Evolutionary conservation across 2,888 invertebrate species (phyloP).

Genomic region (Rhingia campestris): DNA sequence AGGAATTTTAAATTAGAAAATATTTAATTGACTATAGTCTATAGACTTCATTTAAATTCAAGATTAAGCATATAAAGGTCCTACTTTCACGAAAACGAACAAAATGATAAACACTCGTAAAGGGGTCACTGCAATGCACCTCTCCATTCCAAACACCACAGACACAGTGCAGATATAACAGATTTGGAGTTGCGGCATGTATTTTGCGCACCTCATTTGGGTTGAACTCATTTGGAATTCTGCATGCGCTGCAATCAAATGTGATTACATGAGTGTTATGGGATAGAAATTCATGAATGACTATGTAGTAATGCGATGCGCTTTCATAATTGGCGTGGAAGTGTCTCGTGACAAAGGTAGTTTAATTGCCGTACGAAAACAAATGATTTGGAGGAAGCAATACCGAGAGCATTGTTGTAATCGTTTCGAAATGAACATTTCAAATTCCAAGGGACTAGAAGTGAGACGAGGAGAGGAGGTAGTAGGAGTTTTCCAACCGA

Average conservation of each 20-base stretch:
- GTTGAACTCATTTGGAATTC: conserved; percentile 51
- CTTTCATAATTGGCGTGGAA: conserved; percentile 37
- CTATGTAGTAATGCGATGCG: conserved; percentile 37
- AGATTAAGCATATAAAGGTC: conserved; percentile 8
- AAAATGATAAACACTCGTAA: conserved; percentile 18
- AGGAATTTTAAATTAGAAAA: conserved; percentile 41
- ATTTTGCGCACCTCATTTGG: conserved; percentile 52
- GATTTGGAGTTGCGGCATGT: conserved; percentile 48
- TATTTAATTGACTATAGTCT: background rate
- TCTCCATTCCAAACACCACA: conserved; percentile 17
- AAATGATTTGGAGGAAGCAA: conserved; percentile 1
- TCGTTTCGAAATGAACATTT: no score
- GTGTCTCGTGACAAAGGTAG: conserved; percentile 32
- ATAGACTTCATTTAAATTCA: conserved; percentile 34
- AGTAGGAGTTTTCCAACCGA: no score
- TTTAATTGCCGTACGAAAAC: conserved; percentile 30
- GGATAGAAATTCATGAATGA: conserved; percentile 39
- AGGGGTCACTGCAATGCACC: conserved; percentile 50
- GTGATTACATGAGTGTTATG: conserved; percentile 55
- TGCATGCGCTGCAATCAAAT: conserved; percentile 52
- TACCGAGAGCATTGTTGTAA: background rate
- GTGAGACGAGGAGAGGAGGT: no score
- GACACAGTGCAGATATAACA: conserved; percentile 17
- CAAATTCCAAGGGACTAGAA: no score
- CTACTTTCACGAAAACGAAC: conserved; percentile 52